Evolutionary conservation across 2,888 invertebrate genomes (phyloP), one percentile per base, ranked within the genome.

Genomic region (Athalia circularis): DNA sequence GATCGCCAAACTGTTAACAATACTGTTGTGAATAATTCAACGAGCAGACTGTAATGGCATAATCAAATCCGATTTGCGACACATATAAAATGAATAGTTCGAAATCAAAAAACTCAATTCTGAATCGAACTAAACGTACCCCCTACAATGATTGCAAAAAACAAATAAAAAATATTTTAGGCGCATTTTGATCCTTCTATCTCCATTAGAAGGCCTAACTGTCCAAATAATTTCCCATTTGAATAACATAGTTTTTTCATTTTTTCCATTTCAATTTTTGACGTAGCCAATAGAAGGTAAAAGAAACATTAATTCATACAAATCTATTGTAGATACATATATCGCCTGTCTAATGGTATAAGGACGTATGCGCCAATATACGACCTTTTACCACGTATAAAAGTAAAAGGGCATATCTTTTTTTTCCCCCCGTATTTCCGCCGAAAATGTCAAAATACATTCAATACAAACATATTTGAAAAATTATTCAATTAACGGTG

Each of bases 321-420:
- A n/a, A n/a, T n/a, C n/a, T n/a, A n/a, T n/a, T n/a, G n/a, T n/a
- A n/a, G n/a, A n/a, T n/a, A n/a, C n/a, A 52, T 52, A 52, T 52
- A 52, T 52, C 52, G 52, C 61, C 3, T 61, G 61, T 13, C 9
- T 59, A 59, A 59, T 59, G 59, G 59, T 59, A 59, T 59, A 59
- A 59, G 59, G 59, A 9, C 59, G 59, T 59, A 59, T 59, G 59
- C 59, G 59, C n/a, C 59, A 59, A 59, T 59, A 59, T 59, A 59
- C 59, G 59, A 59, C 59, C 59, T 59, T 59, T n/a, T n/a, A 59
- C 59, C 59, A 59, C n/a, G 59, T 59, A 59, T 59, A 59, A 59
- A 59, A 59, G 59, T 59, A 59, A 59, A 59, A 59, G 59, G 59
- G 59, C 59, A 59, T 59, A 59, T 59, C 59, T n/a, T 11, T 59